Evolutionary conservation across 2,113 vertebrate genomes (phyloP).

Genomic region (Desmodus rotundus): DNA sequence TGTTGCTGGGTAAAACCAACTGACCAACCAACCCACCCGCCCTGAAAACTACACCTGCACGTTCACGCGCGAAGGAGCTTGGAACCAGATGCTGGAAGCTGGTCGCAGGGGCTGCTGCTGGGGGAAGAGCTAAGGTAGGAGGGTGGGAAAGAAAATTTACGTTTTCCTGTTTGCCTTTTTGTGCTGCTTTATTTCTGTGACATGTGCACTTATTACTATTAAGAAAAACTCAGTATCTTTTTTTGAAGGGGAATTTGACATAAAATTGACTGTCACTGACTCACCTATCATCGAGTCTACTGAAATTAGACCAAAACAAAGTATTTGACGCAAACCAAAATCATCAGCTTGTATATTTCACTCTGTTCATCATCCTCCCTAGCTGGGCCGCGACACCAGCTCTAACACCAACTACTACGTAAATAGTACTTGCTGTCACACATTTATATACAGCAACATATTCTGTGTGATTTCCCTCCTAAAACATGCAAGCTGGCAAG

Average conservation of each 20-base stretch:
- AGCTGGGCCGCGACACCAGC: neutral
- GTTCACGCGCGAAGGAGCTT: neutral
- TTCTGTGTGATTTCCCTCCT: neutral
- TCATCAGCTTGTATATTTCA: neutral
- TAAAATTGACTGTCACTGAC: neutral
- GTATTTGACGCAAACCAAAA: neutral
- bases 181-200: neutral
- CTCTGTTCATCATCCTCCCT: neutral
- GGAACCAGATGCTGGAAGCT: neutral
- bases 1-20: neutral
- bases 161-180: neutral
- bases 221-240: no score
- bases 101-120: fast-evolving
- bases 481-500: neutral
- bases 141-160: neutral
- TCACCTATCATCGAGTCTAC: neutral
- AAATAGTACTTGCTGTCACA: neutral
- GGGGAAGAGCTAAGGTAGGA: no score
- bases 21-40: neutral
- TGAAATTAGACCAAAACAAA: neutral
- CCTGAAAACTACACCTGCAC: neutral
- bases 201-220: neutral
- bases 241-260: neutral
- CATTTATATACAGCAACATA: neutral
- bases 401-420: neutral